A percentile compares a stretch with the other conserved stretches of the same genome.
These are phyloP conservation scores for Watsonalla cultraria DNA, from an alignment of 2,888 invertebrate species.

Conservation along the genomic window DNA sequence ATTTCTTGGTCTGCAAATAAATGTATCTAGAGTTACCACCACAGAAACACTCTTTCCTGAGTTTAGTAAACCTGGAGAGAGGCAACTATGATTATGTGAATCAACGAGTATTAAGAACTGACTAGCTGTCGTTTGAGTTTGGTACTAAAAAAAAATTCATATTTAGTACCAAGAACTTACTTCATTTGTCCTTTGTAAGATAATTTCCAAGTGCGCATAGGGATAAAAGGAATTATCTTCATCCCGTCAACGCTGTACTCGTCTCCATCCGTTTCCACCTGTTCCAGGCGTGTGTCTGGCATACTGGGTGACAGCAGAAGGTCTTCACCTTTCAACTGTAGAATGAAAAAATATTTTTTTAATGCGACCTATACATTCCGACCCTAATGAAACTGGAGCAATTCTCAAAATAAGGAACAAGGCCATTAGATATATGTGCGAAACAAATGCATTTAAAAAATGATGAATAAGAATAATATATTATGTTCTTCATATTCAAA, in stretches of 20 bases:
- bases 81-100: not conserved
- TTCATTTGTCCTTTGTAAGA: slow-evolving; percentile 82
- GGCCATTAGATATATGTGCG: no score
- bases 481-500: no score
- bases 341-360: slow-evolving; percentile 6
- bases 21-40: not conserved
- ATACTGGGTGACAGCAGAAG: slow-evolving; percentile 78
- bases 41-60: not conserved
- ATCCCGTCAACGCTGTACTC: slow-evolving; percentile 81
- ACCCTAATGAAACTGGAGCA: no score
- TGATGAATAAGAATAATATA: no score
- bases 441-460: no score
- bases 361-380: not conserved
- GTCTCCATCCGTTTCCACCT: slow-evolving; percentile 61
- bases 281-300: slow-evolving; percentile 79
- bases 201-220: slow-evolving; percentile 85
- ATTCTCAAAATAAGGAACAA: no score
- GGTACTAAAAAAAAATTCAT: not conserved
- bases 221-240: slow-evolving; percentile 75
- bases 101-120: not conserved
- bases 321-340: slow-evolving; percentile 76
- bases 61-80: no score
- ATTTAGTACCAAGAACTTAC: no score
- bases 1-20: slow-evolving; percentile 34
- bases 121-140: not conserved